Base-by-base conservation (phyloP, 2,113 vertebrate species). In the Phrynocephalus versicolor region DNA sequence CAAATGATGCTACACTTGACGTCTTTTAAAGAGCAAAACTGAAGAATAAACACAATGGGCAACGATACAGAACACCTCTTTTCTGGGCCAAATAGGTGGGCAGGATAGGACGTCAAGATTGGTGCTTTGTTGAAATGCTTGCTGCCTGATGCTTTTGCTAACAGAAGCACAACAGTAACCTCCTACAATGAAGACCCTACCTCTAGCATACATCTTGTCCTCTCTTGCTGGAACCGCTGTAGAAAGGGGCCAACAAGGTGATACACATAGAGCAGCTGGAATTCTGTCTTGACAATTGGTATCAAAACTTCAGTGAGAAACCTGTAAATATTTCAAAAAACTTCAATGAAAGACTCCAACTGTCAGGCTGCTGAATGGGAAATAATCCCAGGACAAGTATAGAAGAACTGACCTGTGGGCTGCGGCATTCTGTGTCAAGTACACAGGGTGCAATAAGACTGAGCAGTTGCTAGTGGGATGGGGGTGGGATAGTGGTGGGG, bases 131-230 rank as follows among this genome's bases (percentile, higher is more conserved):
- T 39, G 23, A 74, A 64, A 80, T 23, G 18, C n/a, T 55, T 79
- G 67, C n/a, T 35, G 27, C 37, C 33, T 18, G 70, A 71, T n/a
- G 16, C 4, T 35, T 18, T 51, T 51, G 35, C 39, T 71, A 23
- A 71, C 30, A 58, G 4, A 35, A 60, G 27, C 71, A 64, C 7
- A 21, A 25, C 10, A 37, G 9, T 2, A 33, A 64, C 27, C 1
- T 65, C n/a, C 39, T 65, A 25, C n/a, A 39, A 70, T 51, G 45
- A 51, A 51, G 13, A n/a, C 73, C 85, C 90, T 94, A 99, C 99
- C 98, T 99, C 99, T 89, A 99, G 96, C 99, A 99, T 99, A 95
- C 98, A 99, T 35, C 99, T 97, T 1, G 99, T 99, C 94, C 99
- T 97, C 94, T 99, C 99, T 92, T 99, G 98, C 90, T 99, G 98